Conservation (phyloP, 2,113 vertebrate genomes). For the Hipposideros armiger region DNA sequence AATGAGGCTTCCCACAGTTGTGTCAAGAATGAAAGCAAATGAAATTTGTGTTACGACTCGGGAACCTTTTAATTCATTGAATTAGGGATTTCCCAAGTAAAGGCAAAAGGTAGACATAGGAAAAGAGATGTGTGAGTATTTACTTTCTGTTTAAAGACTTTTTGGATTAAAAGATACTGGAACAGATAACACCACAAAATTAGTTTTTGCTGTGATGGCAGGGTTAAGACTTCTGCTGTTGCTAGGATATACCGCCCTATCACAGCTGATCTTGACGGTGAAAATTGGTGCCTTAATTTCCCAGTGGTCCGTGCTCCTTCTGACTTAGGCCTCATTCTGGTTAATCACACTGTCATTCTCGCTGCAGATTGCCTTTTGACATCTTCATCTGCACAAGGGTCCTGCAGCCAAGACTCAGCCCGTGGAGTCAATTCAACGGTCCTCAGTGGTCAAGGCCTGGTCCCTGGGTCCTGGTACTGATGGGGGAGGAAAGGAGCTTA, state of each 20-base stretch:
- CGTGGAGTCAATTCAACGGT: slow-evolving; percentile 77
- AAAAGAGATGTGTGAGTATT: slow-evolving; percentile 84
- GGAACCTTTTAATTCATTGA: slow-evolving; percentile 82
- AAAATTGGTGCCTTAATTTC: slow-evolving; percentile 92
- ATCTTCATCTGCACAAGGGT: slow-evolving; percentile 89
- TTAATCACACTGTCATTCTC: slow-evolving; percentile 92
- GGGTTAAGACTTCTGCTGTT: slow-evolving; percentile 87
- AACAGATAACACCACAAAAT: slow-evolving; percentile 88
- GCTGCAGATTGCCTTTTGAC: slow-evolving; percentile 90
- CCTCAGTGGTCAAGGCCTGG: slow-evolving; percentile 67
- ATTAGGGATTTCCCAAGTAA: slow-evolving; percentile 86
- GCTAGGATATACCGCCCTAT: slow-evolving; percentile 89
- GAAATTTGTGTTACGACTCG: slow-evolving; percentile 79
- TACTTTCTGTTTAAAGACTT: slow-evolving; percentile 87
- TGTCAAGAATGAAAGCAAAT: slow-evolving; percentile 73
- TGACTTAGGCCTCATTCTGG: slow-evolving; percentile 90
- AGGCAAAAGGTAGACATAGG: slow-evolving; percentile 78
- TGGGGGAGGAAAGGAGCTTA: neutral
- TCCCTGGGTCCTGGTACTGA: neutral
- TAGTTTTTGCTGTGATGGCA: slow-evolving; percentile 85
- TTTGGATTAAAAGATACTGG: slow-evolving; percentile 88
- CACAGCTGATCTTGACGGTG: slow-evolving; percentile 87
- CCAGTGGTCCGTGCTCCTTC: slow-evolving; percentile 87
- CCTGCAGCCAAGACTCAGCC: slow-evolving; percentile 74
- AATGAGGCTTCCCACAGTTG: neutral